These are phyloP conservation scores for Actinemys pallida DNA, from an alignment of 2,113 vertebrate genomes.

Conservation along the genomic window DNA sequence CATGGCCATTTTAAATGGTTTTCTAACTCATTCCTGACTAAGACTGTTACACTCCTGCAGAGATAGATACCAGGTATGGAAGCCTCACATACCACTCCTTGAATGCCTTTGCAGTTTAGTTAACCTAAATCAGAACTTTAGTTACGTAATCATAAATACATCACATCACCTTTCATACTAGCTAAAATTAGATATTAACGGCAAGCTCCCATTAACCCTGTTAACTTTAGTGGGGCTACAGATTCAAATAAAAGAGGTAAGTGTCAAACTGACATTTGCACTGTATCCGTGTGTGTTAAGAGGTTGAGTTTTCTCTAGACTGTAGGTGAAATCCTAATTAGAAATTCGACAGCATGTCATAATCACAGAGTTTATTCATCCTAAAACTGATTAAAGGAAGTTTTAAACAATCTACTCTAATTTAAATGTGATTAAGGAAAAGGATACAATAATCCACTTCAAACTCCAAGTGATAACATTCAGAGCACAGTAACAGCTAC, in stretches of 20 bases:
- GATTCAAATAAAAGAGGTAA: not conserved
- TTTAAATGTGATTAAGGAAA: too few relatives aligned
- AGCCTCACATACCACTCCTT: not conserved
- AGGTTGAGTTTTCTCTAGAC: not conserved
- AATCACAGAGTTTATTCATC: not conserved
- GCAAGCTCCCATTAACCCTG: too few relatives aligned
- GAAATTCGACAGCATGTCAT: not conserved
- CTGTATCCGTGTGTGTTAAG: not conserved
- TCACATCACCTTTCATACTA: not conserved
- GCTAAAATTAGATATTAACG: too few relatives aligned
- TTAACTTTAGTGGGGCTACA: not conserved
- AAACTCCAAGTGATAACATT: not conserved
- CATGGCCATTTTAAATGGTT: not conserved
- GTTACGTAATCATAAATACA: not conserved
- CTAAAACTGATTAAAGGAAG: not conserved
- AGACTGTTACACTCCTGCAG: not conserved
- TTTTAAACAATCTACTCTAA: not conserved
- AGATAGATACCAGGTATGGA: accelerated
- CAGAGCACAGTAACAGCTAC: not conserved
- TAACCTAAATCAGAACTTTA: not conserved
- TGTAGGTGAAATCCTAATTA: not conserved
- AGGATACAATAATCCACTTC: not conserved
- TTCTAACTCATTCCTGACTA: accelerated
- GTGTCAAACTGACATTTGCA: accelerated
- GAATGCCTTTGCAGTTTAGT: not conserved